Percentiles rank a stretch among this genome's conserved stretches.
Conservation (phyloP, 1,140 invertebrate species). For the Dolichoris vasculosae region DNA sequence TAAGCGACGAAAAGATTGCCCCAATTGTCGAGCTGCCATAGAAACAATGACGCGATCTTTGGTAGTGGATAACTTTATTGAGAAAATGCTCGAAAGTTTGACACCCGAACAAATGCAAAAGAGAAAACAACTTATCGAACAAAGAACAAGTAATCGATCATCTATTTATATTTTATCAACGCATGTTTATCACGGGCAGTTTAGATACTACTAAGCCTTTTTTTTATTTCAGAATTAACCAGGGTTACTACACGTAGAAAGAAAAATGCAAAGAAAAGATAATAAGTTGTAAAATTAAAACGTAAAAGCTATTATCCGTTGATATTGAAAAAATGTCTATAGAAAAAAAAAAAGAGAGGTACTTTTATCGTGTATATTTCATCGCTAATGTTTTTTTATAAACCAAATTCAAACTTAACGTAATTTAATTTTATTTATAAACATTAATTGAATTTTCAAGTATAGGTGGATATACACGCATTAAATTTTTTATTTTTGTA, state of each 20-base stretch:
- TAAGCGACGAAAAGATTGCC: slow-evolving; percentile 83
- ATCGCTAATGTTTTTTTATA: neutral
- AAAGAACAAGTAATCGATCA: slow-evolving; percentile 71
- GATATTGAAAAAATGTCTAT: neutral
- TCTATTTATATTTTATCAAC: neutral
- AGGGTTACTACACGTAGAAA: neutral
- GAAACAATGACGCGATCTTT: slow-evolving; percentile 75
- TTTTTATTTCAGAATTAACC: neutral
- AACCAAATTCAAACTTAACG: neutral
- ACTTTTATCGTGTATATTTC: neutral
- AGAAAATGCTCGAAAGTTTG: slow-evolving; percentile 80
- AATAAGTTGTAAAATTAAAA: neutral
- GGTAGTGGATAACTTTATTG: slow-evolving; percentile 78
- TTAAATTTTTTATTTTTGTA: neutral
- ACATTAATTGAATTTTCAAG: neutral
- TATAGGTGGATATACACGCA: neutral
- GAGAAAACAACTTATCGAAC: slow-evolving; percentile 72
- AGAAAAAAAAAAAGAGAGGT: neutral
- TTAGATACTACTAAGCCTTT: neutral
- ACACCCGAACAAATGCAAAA: slow-evolving; percentile 73
- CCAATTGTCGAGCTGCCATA: slow-evolving; percentile 79
- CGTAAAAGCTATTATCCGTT: neutral
- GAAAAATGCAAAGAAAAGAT: neutral
- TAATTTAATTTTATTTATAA: neutral
- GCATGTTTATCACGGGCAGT: neutral